These are phyloP conservation scores for Phengaris arion DNA, from an alignment of 2,888 invertebrate species.

Conservation along the genomic window DNA sequence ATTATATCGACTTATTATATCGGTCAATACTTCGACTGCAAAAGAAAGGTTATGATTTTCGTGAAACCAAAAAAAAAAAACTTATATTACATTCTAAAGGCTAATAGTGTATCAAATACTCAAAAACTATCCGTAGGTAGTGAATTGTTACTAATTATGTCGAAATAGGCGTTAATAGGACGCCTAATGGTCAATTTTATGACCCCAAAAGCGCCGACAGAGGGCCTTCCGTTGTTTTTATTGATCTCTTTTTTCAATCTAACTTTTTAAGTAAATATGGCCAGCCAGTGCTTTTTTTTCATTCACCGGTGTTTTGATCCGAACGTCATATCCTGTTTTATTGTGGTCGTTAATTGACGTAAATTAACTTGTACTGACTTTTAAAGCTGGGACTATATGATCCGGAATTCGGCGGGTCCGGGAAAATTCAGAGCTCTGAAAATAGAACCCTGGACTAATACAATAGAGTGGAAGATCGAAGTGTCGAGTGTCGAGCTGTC, in stretches of 20 bases:
- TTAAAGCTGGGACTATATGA: too few species aligned
- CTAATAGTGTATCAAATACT: slow-evolving; percentile 42
- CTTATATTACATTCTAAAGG: slow-evolving; percentile 27
- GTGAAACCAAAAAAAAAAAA: neutral
- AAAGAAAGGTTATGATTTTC: neutral
- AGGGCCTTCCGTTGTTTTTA: slow-evolving; percentile 71
- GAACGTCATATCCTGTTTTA: slow-evolving; percentile 21
- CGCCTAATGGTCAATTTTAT: slow-evolving; percentile 73
- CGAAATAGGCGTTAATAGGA: slow-evolving; percentile 78
- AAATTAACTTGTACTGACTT: neutral
- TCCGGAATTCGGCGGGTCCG: too few species aligned
- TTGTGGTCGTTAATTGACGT: slow-evolving; percentile 8
- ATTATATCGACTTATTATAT: too few species aligned
- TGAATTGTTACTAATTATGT: slow-evolving; percentile 76
- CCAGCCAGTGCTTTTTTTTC: slow-evolving; percentile 13
- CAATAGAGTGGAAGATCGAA: too few species aligned
- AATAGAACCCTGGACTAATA: too few species aligned
- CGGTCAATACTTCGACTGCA: neutral
- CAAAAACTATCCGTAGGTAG: slow-evolving; percentile 57
- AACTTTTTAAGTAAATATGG: slow-evolving; percentile 71
- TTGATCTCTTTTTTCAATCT: slow-evolving; percentile 66
- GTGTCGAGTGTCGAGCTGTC: too few species aligned
- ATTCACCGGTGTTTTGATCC: neutral
- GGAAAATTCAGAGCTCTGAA: neutral
- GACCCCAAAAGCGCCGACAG: slow-evolving; percentile 63